Base-by-base conservation (phyloP, 2,888 invertebrate genomes). In the Eupithecia dodoneata region DNA sequence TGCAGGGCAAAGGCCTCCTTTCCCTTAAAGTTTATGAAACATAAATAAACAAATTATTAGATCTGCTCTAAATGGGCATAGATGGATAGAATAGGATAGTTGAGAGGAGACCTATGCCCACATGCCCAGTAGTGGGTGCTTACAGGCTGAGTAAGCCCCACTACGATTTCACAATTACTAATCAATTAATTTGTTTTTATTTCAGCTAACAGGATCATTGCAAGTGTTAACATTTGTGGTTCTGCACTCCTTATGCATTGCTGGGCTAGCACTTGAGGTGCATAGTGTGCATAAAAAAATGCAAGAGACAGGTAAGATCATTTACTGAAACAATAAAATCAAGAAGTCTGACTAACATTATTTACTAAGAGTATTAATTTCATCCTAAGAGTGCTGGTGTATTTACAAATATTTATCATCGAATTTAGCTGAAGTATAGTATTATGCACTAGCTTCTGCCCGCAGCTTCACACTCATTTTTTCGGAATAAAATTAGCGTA, bases 171-270 rank as follows among this genome's bases (percentile, higher is more conserved):
- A 55, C n/a, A 55, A 55, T n/a, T 4, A 15, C 9, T 59, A 18
- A 18, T 15, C n/a, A 52, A 52, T 52, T 6, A n/a, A 52, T 6
- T 59, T 18, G 2, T 18, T 59, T 47, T 47, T 42, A 44, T 63
- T 52, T 4, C 75, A 78, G 83, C 95, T 97, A 59, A 96, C 97
- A 2, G 98, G 98, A 1, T 96, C 97, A 1, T 96, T 97, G 65
- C 97, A 98, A 90, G 96, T 98, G n/a, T 96, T 97, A 71, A 96
- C 97, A 30, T 97, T 98, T 89, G 93, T 97, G 30, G 81, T 96
- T 0, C 92, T 98, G 0, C 97, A 97, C 92, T 87, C 95, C 4
- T 93, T 98, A 75, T 96, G 96, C 80, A 84, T 96, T 4, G 93
- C 96, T 76, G 98, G 98, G 4, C 96, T 97, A 87, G 88, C 89